phyloP scores from a whole-genome alignment of 2,797 vertebrate species.

The Coccyzus lansbergi region DNA sequence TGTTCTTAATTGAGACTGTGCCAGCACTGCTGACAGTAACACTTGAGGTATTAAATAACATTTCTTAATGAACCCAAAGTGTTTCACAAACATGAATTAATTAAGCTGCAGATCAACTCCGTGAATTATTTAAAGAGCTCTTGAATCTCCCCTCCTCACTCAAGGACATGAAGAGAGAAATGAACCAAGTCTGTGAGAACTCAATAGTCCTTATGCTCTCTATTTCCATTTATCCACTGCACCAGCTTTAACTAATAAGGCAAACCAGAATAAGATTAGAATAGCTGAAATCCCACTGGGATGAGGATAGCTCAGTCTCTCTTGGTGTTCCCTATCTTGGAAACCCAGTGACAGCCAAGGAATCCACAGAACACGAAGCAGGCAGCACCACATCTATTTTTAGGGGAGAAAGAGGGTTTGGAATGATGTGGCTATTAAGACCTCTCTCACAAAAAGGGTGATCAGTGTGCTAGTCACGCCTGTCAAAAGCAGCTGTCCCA shows the following conservation, averaged over 20 bases:
- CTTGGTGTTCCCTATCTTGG: background rate
- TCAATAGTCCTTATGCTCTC: background rate
- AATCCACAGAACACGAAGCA: background rate
- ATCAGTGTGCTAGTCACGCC: background rate
- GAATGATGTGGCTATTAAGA: background rate
- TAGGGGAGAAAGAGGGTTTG: background rate
- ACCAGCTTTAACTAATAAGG: background rate
- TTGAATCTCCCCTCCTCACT: background rate
- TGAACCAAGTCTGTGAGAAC: background rate
- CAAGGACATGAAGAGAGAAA: background rate
- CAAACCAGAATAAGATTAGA: background rate
- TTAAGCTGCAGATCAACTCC: background rate
- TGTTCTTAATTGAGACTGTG: background rate
- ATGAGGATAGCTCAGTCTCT: background rate
- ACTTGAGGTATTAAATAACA: background rate
- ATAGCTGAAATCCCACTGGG: background rate
- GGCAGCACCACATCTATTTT: background rate
- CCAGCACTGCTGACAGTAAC: background rate
- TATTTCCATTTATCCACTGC: background rate
- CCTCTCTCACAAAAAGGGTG: background rate
- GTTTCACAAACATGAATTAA: constrained; percentile 21
- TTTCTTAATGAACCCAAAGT: constrained; percentile 17
- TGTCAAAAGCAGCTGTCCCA: background rate
- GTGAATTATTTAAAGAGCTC: background rate
- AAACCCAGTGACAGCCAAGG: background rate